Conservation (phyloP, 2,888 invertebrate genomes). For the Synanthedon tipuliformis region DNA sequence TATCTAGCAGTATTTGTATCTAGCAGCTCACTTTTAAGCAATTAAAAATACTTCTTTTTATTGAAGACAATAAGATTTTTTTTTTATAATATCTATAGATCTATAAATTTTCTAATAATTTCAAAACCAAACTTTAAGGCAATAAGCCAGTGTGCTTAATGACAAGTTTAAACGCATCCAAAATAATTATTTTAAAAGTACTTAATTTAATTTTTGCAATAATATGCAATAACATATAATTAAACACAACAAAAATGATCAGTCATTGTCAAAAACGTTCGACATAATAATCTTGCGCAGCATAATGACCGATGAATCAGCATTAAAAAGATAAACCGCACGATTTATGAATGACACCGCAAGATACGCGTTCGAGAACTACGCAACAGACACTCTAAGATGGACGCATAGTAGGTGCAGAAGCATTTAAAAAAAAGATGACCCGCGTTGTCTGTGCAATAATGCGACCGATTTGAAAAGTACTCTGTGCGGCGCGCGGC, state of each 20-base stretch:
- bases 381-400: constrained; percentile 28
- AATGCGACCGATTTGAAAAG: constrained; percentile 16
- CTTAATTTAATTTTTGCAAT: no score
- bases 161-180: no score
- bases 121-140: no score
- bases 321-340: constrained; percentile 29
- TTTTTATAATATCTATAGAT: no score
- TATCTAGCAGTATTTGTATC: no score
- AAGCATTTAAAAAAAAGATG: constrained; percentile 37
- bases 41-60: no score
- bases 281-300: constrained; percentile 22
- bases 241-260: constrained; percentile 17
- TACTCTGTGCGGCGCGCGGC: constrained; percentile 15
- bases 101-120: no score
- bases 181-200: no score
- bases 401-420: constrained; percentile 36
- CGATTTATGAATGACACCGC: constrained; percentile 21
- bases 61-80: no score
- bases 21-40: no score
- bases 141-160: no score
- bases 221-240: no score
- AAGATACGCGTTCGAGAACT: constrained; percentile 24
- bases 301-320: constrained; percentile 45
- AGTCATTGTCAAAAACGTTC: constrained; percentile 13
- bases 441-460: constrained; percentile 21